A percentile compares a stretch with the other conserved stretches of the same genome.
phyloP scores from a whole-genome alignment of 2,888 invertebrate species.

The Leptinotarsa juncta region DNA sequence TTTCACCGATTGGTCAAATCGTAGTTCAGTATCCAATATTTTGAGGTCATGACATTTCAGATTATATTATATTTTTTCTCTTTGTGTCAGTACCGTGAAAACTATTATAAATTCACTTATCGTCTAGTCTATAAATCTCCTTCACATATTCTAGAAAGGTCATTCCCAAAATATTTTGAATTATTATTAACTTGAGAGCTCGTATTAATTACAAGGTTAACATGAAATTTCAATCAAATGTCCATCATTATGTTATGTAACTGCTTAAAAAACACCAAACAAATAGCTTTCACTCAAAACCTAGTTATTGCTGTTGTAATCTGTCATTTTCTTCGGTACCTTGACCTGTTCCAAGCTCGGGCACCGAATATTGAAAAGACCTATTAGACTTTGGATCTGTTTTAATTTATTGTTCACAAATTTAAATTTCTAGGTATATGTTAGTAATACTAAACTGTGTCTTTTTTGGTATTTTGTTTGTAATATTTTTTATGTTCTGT shows the following conservation, averaged over 20 bases:
- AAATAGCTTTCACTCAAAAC: slow-evolving; percentile 36
- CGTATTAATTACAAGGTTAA: slow-evolving; percentile 13
- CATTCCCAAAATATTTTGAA: not conserved
- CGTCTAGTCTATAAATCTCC: slow-evolving; percentile 17
- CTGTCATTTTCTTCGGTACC: slow-evolving; percentile 25
- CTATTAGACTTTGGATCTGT: slow-evolving; percentile 12
- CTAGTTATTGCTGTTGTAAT: slow-evolving; percentile 42
- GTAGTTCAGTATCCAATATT: too few relatives aligned
- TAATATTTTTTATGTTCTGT: slow-evolving; percentile 42
- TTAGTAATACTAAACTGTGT: slow-evolving; percentile 27
- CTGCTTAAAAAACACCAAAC: slow-evolving; percentile 18
- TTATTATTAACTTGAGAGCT: not conserved
- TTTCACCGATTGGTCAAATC: too few relatives aligned
- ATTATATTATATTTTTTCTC: too few relatives aligned
- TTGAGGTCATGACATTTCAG: too few relatives aligned
- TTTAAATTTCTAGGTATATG: slow-evolving; percentile 23
- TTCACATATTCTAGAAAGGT: not conserved
- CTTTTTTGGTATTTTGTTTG: slow-evolving; percentile 34
- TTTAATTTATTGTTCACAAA: slow-evolving; percentile 31
- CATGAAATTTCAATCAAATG: slow-evolving; percentile 19
- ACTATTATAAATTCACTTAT: not conserved
- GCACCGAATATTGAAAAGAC: not conserved
- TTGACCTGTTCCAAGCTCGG: slow-evolving; percentile 13
- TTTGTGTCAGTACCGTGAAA: too few relatives aligned
- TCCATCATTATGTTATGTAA: slow-evolving; percentile 23